Conservation (phyloP, 1,140 invertebrate species). For the Panulirus ornatus region DNA sequence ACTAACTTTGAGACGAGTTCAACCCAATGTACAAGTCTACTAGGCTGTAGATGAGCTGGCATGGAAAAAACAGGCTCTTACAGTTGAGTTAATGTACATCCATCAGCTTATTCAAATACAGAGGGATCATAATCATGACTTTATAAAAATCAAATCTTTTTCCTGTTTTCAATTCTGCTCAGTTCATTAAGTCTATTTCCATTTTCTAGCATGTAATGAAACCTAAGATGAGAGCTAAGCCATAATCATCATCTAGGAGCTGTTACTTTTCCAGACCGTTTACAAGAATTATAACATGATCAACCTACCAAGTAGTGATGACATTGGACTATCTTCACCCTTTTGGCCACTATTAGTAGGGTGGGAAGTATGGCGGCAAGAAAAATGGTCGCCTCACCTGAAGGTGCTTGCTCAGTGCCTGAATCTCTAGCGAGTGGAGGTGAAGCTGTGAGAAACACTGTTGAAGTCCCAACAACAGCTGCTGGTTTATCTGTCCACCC, state of each 20-base stretch:
- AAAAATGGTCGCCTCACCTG: slow-evolving; percentile 71
- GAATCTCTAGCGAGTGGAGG: slow-evolving; percentile 74
- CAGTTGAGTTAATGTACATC: too few species aligned
- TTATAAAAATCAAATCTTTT: too few species aligned
- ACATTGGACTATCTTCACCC: too few species aligned
- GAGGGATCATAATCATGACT: too few species aligned
- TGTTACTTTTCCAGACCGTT: neutral
- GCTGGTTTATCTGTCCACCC: slow-evolving; percentile 41
- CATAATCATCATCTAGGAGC: neutral
- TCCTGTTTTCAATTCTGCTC: too few species aligned
- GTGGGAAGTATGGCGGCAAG: slow-evolving; percentile 43
- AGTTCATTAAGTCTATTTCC: too few species aligned
- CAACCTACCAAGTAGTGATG: slow-evolving; percentile 5
- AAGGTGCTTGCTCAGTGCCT: slow-evolving; percentile 74
- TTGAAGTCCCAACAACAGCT: slow-evolving; percentile 64
- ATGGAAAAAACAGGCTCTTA: too few species aligned
- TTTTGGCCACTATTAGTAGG: slow-evolving; percentile 17
- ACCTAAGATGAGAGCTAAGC: neutral
- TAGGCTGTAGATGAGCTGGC: too few species aligned
- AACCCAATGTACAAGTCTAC: too few species aligned
- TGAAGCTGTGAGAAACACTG: slow-evolving; percentile 75
- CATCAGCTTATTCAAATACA: too few species aligned
- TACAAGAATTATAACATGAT: neutral
- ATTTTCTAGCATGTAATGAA: neutral
- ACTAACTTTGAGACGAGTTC: too few species aligned